These are phyloP conservation scores for Pinctada fucata DNA, from an alignment of 2,888 invertebrate genomes.

Conservation along the genomic window DNA sequence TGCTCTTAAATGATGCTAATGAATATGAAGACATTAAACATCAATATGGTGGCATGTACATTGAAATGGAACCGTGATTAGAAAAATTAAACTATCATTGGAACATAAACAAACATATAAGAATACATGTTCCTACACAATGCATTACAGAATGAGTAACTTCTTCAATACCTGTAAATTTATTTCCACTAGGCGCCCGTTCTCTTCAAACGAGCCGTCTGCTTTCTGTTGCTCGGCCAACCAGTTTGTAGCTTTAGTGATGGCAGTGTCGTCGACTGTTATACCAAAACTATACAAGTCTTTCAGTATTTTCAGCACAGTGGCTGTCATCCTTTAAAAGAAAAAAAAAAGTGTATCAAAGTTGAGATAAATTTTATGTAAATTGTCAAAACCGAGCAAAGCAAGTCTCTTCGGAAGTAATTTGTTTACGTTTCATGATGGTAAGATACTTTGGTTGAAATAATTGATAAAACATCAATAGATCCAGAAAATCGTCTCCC, in stretches of 20 bases:
- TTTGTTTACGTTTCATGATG: too few relatives aligned
- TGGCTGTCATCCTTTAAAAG: neutral
- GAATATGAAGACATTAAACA: too few relatives aligned
- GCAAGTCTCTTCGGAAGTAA: too few relatives aligned
- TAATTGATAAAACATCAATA: too few relatives aligned
- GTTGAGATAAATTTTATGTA: neutral
- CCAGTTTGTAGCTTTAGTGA: neutral
- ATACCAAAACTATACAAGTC: neutral
- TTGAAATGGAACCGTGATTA: neutral
- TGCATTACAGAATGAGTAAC: too few relatives aligned
- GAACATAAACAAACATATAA: too few relatives aligned
- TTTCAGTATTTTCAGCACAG: neutral
- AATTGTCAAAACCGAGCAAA: neutral
- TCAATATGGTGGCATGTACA: too few relatives aligned
- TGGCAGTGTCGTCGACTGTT: neutral
- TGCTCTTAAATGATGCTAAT: too few relatives aligned
- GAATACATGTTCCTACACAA: too few relatives aligned
- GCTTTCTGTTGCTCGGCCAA: neutral
- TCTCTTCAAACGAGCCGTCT: neutral
- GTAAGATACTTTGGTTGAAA: too few relatives aligned
- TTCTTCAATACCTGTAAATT: neutral
- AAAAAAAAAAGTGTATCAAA: neutral
- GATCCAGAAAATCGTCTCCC: too few relatives aligned
- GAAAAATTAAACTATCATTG: neutral
- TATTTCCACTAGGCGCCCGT: neutral